These are phyloP conservation scores for Chunga burmeisteri DNA, from an alignment of 2,113 vertebrate genomes.

Conservation along the genomic window DNA sequence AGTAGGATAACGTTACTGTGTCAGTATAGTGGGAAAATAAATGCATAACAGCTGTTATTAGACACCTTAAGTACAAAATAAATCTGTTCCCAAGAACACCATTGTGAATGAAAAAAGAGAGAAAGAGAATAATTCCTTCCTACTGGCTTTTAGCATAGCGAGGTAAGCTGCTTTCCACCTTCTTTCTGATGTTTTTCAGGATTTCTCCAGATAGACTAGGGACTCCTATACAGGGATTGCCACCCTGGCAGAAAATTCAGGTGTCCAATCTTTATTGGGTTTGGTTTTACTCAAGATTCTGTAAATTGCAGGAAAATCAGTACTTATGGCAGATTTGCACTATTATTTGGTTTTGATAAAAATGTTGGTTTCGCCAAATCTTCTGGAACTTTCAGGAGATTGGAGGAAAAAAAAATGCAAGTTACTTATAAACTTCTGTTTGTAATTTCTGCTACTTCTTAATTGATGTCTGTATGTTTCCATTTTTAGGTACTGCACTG, in stretches of 20 bases:
- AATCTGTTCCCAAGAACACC: not conserved
- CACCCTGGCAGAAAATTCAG: not conserved
- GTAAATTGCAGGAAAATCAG: not conserved
- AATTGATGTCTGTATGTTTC: not conserved
- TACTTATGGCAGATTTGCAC: not conserved
- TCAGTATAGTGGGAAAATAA: not conserved
- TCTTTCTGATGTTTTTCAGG: not conserved
- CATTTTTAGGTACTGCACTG: not conserved
- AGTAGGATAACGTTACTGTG: conserved; percentile 3
- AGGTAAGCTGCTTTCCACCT: not conserved
- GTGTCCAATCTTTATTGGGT: not conserved
- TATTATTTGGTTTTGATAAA: not conserved
- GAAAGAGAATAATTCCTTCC: not conserved
- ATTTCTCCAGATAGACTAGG: not conserved
- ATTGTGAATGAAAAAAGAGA: not conserved
- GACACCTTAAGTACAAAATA: not conserved
- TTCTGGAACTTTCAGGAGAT: not conserved
- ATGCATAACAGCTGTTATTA: conserved; percentile 4
- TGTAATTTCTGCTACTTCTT: not conserved
- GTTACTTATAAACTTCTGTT: accelerated
- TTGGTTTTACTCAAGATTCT: not conserved
- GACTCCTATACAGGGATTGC: not conserved
- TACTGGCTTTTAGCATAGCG: not conserved
- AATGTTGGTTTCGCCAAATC: not conserved
- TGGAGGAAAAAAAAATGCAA: accelerated